Percentiles rank a stretch among this genome's conserved stretches.
These are phyloP conservation scores for Candidula unifasciata DNA, from an alignment of 2,888 invertebrate genomes.

Conservation along the genomic window DNA sequence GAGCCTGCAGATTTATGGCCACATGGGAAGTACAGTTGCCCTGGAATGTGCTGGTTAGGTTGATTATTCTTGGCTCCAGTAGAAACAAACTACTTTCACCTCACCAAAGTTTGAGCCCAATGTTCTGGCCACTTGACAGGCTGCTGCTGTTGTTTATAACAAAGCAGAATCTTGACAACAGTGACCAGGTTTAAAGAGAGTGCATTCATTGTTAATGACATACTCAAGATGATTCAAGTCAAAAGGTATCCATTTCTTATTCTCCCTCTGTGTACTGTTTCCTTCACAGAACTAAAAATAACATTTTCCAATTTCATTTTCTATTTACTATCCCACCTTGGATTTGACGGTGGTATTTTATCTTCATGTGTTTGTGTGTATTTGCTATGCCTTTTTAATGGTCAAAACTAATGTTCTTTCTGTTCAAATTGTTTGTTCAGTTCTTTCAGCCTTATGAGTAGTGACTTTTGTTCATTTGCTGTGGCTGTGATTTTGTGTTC, in stretches of 20 bases:
- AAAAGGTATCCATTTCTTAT: neutral
- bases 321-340: slow-evolving; percentile 24
- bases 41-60: no score
- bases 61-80: no score
- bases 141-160: no score
- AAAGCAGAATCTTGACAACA: no score
- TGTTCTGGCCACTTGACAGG: no score
- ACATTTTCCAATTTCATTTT: slow-evolving; percentile 21
- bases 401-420: neutral
- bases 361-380: slow-evolving; percentile 34
- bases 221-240: no score
- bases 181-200: no score
- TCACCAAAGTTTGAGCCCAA: no score
- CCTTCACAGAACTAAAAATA: neutral
- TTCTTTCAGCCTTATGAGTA: slow-evolving; percentile 50
- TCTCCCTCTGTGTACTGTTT: neutral
- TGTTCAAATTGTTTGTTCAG: slow-evolving; percentile 18
- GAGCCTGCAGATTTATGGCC: no score
- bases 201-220: no score
- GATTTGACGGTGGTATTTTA: slow-evolving; percentile 41
- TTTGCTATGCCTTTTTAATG: slow-evolving; percentile 12
- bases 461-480: slow-evolving; percentile 75
- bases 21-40: no score
- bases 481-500: slow-evolving; percentile 66
- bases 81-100: no score